A percentile compares a stretch with the other conserved stretches of the same genome.
Evolutionary conservation across 2,797 vertebrate species (phyloP).

Genomic region (Lerista edwardsae): DNA sequence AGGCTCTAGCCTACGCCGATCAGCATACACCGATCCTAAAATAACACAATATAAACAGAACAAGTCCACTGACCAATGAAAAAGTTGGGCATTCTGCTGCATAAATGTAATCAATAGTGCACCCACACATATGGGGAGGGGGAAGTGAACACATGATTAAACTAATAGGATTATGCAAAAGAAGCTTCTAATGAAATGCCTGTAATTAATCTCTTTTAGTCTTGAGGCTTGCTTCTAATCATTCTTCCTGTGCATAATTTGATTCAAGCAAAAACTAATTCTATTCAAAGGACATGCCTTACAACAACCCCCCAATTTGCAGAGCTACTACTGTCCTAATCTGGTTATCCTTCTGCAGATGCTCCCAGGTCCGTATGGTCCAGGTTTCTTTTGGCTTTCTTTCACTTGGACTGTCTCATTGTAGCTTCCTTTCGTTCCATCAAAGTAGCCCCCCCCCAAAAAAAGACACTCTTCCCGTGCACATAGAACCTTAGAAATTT

Average conservation of each 20-base stretch:
- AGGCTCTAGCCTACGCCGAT: too few relatives aligned
- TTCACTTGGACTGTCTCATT: neutral
- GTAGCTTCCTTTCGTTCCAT: neutral
- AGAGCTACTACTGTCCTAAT: slow-evolving; percentile 47
- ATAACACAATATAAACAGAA: slow-evolving; percentile 5
- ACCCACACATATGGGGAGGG: slow-evolving; percentile 24
- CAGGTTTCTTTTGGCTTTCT: slow-evolving; percentile 8
- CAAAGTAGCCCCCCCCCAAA: neutral
- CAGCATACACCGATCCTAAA: neutral
- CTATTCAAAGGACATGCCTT: slow-evolving; percentile 52
- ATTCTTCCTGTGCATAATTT: slow-evolving; percentile 58
- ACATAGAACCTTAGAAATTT: neutral
- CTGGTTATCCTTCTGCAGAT: slow-evolving; percentile 47
- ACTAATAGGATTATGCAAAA: slow-evolving; percentile 65
- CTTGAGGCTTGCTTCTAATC: slow-evolving; percentile 55
- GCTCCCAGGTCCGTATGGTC: slow-evolving; percentile 18
- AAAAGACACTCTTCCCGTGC: neutral
- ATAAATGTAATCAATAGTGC: slow-evolving; percentile 30
- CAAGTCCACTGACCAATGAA: slow-evolving; percentile 23
- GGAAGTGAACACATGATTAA: slow-evolving; percentile 52
- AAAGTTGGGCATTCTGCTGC: neutral
- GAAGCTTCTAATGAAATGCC: slow-evolving; percentile 58
- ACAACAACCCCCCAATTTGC: slow-evolving; percentile 42
- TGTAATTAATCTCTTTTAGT: slow-evolving; percentile 66
- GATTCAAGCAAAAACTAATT: slow-evolving; percentile 58